Percentiles rank a stretch among this genome's conserved stretches.
phyloP scores from a whole-genome alignment of 2,797 vertebrate genomes.

The Lepus townsendii region DNA sequence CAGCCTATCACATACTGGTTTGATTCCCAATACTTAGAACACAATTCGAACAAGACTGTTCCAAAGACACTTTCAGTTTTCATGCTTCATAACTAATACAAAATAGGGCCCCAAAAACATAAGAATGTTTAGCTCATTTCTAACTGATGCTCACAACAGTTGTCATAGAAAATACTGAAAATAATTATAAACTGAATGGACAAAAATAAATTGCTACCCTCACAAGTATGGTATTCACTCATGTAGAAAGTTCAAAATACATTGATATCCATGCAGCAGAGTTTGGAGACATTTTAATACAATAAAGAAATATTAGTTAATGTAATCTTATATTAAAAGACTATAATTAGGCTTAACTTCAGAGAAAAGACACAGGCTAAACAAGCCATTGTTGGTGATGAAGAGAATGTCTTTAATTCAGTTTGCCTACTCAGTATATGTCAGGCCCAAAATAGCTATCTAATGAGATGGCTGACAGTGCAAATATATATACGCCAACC shows the following conservation, averaged over 20 bases:
- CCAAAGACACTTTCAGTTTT: not conserved
- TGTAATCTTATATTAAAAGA: constrained; percentile 30
- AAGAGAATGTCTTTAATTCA: constrained; percentile 11
- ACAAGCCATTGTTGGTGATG: not conserved
- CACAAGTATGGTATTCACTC: not conserved
- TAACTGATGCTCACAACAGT: constrained; percentile 14
- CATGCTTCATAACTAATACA: constrained; percentile 27
- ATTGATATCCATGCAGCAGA: not conserved
- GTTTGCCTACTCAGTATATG: not conserved
- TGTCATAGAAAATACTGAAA: not conserved
- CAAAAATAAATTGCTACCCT: constrained; percentile 28
- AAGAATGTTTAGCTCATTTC: not conserved
- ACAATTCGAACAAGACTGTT: not conserved
- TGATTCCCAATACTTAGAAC: not conserved
- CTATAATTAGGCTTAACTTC: constrained; percentile 46
- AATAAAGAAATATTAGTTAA: constrained; percentile 26
- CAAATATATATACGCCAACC: not conserved
- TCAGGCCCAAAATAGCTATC: not conserved
- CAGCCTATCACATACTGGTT: not conserved
- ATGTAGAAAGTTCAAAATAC: constrained; percentile 52
- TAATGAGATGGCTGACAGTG: not conserved
- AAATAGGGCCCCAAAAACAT: not conserved
- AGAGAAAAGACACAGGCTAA: not conserved
- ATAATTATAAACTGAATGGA: not conserved
- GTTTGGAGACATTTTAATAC: not conserved